phyloP scores from a whole-genome alignment of 1,140 invertebrate species.

The Drosophila serrata region DNA sequence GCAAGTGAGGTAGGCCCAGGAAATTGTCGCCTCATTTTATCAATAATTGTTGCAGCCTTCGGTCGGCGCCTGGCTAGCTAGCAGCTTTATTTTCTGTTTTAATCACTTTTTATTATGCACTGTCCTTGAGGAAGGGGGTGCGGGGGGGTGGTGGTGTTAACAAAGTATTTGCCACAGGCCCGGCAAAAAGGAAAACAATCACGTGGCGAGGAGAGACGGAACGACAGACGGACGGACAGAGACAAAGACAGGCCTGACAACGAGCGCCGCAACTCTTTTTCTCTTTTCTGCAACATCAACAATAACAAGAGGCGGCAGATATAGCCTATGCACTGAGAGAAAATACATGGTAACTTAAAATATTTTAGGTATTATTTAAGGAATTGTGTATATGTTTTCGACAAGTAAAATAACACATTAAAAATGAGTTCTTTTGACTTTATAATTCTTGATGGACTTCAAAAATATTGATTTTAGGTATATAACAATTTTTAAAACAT shows the following conservation, averaged over 20 bases:
- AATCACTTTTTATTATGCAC: conserved; percentile 75
- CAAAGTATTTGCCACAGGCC: conserved; percentile 60
- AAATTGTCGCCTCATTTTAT: conserved; percentile 23
- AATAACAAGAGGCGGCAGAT: conserved; percentile 57
- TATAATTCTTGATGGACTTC: too few relatives aligned
- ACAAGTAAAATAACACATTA: too few relatives aligned
- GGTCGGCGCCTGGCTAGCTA: background rate
- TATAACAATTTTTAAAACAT: too few relatives aligned
- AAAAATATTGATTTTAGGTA: too few relatives aligned
- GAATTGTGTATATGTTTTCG: too few relatives aligned
- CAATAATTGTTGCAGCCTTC: conserved; percentile 32
- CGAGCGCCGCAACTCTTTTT: conserved; percentile 64
- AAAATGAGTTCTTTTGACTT: too few relatives aligned
- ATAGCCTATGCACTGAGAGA: background rate
- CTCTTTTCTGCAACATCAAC: conserved; percentile 67
- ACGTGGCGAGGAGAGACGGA: conserved; percentile 69
- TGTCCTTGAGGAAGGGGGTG: conserved; percentile 20
- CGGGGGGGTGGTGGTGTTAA: conserved; percentile 23
- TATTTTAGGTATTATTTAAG: too few relatives aligned
- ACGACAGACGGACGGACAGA: background rate
- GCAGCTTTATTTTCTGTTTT: conserved; percentile 54
- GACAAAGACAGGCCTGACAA: conserved; percentile 63
- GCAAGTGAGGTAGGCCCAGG: conserved; percentile 6
- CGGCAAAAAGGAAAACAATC: conserved; percentile 72
- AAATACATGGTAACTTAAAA: background rate